Base-by-base conservation (phyloP, 2,888 invertebrate genomes). In the Liposcelis brunnea region DNA sequence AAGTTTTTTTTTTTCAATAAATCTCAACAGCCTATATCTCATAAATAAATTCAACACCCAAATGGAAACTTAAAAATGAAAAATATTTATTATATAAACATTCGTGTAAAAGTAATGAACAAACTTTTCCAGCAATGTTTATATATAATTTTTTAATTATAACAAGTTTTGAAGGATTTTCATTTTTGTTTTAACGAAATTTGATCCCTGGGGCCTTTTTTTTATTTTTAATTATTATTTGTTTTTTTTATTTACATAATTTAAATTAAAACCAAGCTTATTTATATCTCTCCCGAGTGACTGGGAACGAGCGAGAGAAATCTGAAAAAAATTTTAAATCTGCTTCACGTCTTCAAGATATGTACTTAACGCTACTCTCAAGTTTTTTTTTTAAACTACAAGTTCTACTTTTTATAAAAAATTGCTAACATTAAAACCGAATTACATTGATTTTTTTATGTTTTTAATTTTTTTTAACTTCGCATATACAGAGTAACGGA, bases 211-310 rank as follows among this genome's bases (percentile, higher is more conserved):
- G 19, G 43, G 19, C 18, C 32, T 46, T 33, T 32, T 19, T 37
- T 44, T 19, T n/a, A 10, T 44, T 44, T 44, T 35, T 15, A 43
- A 44, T 31, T 36, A 44, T 48, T 44, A 44, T 34, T 31, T 47
- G 40, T 15, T 26, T 31, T 18, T 32, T 15, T 21, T 10, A 36
- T 21, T 50, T 45, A 42, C 48, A 26, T 8, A 26, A 26, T 4
- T 26, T 4, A 26, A 26, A 8, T 26, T 26, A 26, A 26, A 6
- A 56, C 47, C 53, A 51, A 51, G 53, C 55, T 56, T 56, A 55
- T 58, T 57, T 26, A 6, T 4, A 6, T 26, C 8, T 26, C 26
- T 26, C 26, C n/a, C n/a, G n/a, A n/a, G n/a, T n/a, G n/a, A n/a
- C n/a, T n/a, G n/a, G n/a, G n/a, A n/a, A n/a, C n/a, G n/a, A n/a